Evolutionary conservation across 2,797 vertebrate species (phyloP), one percentile per base, ranked within the genome.

Genomic region (Hirundo rustica): DNA sequence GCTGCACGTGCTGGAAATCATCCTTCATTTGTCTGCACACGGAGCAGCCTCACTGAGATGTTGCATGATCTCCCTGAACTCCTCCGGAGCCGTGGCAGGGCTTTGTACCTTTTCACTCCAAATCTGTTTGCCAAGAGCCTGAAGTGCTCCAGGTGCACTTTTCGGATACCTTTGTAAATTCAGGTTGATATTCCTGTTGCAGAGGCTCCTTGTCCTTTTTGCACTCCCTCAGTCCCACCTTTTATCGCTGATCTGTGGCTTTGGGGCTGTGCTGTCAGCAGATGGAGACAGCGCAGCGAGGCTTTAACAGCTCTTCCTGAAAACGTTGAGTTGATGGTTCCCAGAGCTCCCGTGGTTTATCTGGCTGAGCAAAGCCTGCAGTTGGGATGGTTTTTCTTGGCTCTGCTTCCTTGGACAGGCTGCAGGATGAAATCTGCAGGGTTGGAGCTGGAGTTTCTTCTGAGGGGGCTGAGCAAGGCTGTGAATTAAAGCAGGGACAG

Each of bases 21-120:
- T 42, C 5, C 34, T 64, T 66, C 6, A 3, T 18, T 32, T 29
- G 22, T 20, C 4, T 25, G 5, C 14, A 5, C 1, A 1, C 3
- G 53, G 16, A 44, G 2, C 1, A 40, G 42, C 66, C 12, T 67
- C 2, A 0, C 5, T 34, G 68, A 16, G 16, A 5, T 4, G 18
- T 1, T 1, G 18, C 26, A 3, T 45, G 38, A 16, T n/a, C 9
- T 42, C 40, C 1, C 76, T 68, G 53, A 71, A 2, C 77, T 62
- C 15, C 54, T 51, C 22, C 4, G 8, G 14, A 58, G 2, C 54
- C 0, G 0, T 10, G 27, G 26, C 40, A 30, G 60, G 15, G 1
- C 2, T 26, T 20, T 10, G 48, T 6, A 30, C 45, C 23, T 61
- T 82, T 53, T 71, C 29, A 4, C n/a, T 81, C 53, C 16, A 23